Conservation (phyloP, 2,888 invertebrate species). For the Pristionchus mayeri region DNA sequence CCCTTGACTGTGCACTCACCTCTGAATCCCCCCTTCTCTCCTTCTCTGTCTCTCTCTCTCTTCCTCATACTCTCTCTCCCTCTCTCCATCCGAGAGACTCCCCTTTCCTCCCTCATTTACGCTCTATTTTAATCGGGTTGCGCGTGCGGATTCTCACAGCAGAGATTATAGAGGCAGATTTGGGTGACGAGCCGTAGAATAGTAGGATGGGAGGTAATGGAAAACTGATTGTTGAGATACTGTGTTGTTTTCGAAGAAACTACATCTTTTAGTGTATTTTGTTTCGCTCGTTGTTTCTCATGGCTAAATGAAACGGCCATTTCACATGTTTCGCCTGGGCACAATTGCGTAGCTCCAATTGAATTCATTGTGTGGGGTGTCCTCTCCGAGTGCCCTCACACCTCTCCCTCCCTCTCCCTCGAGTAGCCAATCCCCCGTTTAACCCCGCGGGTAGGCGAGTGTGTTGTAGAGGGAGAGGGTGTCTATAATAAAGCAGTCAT, state of each 20-base stretch:
- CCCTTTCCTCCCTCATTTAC: conserved; percentile 6
- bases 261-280: too few species aligned
- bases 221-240: neutral
- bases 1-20: conserved; percentile 11
- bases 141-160: conserved; percentile 27
- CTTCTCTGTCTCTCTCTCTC: conserved; percentile 15
- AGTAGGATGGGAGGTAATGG: neutral
- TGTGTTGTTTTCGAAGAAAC: too few species aligned
- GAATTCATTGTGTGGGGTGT: conserved; percentile 39
- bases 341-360: neutral
- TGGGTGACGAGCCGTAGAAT: neutral
- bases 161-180: conserved; percentile 27
- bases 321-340: neutral
- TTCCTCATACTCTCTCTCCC: neutral
- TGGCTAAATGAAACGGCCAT: neutral
- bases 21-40: conserved; percentile 15
- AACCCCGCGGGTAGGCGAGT: neutral
- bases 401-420: too few species aligned
- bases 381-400: neutral
- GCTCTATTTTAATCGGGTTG: conserved; percentile 27
- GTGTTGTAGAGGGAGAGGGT: neutral
- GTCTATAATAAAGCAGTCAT: conserved; percentile 42
- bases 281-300: neutral
- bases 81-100: neutral
- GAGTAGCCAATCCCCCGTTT: conserved; percentile 4